Evolutionary conservation across 2,888 invertebrate species (phyloP).

Genomic region (Standfussiana lucernea): DNA sequence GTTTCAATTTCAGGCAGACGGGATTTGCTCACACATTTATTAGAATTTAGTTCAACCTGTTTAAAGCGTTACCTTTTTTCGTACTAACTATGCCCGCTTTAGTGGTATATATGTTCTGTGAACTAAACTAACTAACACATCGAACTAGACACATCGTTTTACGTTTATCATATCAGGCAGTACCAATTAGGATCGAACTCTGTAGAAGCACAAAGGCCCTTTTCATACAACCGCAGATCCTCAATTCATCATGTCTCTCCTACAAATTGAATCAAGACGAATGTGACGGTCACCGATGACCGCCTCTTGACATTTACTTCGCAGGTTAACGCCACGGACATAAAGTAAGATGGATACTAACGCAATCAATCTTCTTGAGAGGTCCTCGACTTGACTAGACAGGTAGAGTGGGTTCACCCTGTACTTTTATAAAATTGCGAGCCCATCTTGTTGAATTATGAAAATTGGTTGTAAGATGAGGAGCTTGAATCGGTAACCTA

Average conservation of each 20-base stretch:
- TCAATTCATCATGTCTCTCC: neutral
- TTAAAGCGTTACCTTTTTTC: no score
- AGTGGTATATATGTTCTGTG: no score
- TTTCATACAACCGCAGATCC: neutral
- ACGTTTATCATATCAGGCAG: neutral
- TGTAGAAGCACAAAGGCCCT: neutral
- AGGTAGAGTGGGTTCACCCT: neutral
- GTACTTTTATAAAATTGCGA: conserved; percentile 1
- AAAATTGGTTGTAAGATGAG: neutral
- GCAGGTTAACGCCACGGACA: conserved; percentile 65
- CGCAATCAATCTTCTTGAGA: conserved; percentile 73
- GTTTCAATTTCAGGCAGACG: no score
- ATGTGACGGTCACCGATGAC: conserved; percentile 49
- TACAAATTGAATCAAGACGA: conserved; percentile 61
- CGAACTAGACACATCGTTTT: neutral
- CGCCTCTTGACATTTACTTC: conserved; percentile 63
- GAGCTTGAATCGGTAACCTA: neutral
- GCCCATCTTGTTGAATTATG: neutral
- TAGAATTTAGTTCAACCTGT: neutral
- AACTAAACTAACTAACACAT: no score
- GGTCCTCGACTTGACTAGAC: conserved; percentile 58
- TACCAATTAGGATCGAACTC: neutral
- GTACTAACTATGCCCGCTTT: no score
- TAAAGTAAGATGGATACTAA: conserved; percentile 65
- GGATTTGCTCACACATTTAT: neutral